Base-by-base conservation (phyloP, 1,140 invertebrate genomes). In the Panagrolaimus sp. region DNA sequence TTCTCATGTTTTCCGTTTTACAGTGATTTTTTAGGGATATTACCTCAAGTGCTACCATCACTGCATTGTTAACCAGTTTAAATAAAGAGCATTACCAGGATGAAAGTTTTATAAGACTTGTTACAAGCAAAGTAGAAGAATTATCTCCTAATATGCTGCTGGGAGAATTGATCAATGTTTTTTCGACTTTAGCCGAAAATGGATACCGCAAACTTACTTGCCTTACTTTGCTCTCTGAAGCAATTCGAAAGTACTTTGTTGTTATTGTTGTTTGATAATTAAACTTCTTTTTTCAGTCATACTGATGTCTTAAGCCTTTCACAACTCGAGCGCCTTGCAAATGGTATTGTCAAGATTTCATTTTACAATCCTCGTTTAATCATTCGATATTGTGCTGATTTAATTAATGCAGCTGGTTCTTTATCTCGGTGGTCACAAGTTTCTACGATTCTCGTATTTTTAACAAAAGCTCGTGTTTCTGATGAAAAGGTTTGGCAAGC, bases 321-420 rank as follows among this genome's bases (percentile, higher is more conserved):
- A 12, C 52, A 58, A 21, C 21, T 58, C 5, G 52, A 26, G 4
- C 52, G 52, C 5, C 52, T 58, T 12, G 28, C 21, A 21, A 58
- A 58, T 58, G 15, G 21, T 58, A 58, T 58, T 21, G 17, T 21
- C 14, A 28, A 58, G 3, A 1, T 58, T 12, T 58, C 52, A 21
- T 21, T 58, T 21, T 58, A 58, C 28, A 21, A 58, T 28, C 52
- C 21, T 12, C 52, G 52, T 8, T 28, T 58, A 58, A 28, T 58
- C 14, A 21, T 5, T 8, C 52, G 52, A 10, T 26, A 26, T 58
- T 58, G 52, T n/a, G 10, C 21, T 10, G 52, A 58, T 17, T 58
- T 58, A n/a, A 4, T 58, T 14, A 58, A 58, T 17, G 14, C 52
- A 21, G 28, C 12, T n/a, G 0, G 0, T 58, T 21, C 15, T 12